Base-by-base conservation (phyloP, 2,797 vertebrate species). In the Mus minutoides region DNA sequence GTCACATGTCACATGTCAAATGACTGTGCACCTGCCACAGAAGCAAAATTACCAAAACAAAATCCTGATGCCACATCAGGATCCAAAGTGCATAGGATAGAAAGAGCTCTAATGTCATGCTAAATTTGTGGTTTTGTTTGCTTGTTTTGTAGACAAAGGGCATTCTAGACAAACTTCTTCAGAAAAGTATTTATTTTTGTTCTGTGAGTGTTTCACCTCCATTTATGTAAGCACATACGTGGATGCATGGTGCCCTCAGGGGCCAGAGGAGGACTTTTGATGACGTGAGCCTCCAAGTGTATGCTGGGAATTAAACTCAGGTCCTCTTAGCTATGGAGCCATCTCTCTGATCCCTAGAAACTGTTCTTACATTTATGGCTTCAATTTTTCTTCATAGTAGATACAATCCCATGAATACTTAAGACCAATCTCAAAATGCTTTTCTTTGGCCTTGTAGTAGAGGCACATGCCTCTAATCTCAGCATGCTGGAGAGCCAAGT, bases 31-130 rank as follows among this genome's bases (percentile, higher is more conserved):
- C n/a, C 60, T 94, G 64, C 4, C 62, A 0, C 13, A 82, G 19
- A 88, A 90, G 78, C 21, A 75, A 90, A 76, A 11, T 87, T 40
- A 84, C 2, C 43, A 93, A 96, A 93, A 73, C 62, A 75, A 92
- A 24, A 49, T 11, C 12, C 31, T 16, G 24, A 73, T 34, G 29
- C 37, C 4, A 31, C 10, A 87, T 49, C 62, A 71, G 52, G 56
- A 69, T 26, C 26, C 0, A 67, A 80, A 87, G 37, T 13, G 62
- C 34, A 52, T n/a, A n/a, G 37, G 46, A 8, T 46, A 71, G 56
- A 29, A 92, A 8, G 37, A 54, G 78, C 49, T 40, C 84, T 43
- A 56, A 4, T 58, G 10, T 78, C 21, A 90, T 6, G 52, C 24
- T 69, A 4, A 79, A 46, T n/a, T 34, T n/a, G 67, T 69, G 64